Evolutionary conservation across 2,888 invertebrate genomes (phyloP).

Genomic region (Harpalus rubripes): DNA sequence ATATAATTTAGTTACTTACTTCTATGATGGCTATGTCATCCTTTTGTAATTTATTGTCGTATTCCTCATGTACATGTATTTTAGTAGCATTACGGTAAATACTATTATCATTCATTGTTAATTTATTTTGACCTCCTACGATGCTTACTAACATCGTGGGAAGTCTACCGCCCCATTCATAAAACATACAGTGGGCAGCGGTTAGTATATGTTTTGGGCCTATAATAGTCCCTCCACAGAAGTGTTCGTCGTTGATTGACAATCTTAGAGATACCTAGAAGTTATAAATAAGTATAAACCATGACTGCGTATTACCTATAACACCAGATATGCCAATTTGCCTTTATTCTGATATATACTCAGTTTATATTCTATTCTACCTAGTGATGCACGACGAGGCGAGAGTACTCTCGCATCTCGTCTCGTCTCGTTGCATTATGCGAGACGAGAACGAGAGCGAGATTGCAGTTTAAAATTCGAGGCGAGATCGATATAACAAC

Average conservation of each 20-base stretch:
- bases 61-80: constrained; percentile 70
- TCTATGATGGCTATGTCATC: constrained; percentile 72
- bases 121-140: constrained; percentile 70
- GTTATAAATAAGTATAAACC: background rate
- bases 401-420: too few species aligned
- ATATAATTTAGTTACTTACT: constrained; percentile 64
- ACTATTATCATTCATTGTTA: constrained; percentile 67
- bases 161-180: constrained; percentile 71
- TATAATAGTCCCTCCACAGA: constrained; percentile 72
- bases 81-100: constrained; percentile 70
- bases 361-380: too few species aligned
- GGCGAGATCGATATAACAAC: too few species aligned
- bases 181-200: constrained; percentile 72
- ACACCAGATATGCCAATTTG: too few species aligned
- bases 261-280: constrained; percentile 71
- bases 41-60: constrained; percentile 68
- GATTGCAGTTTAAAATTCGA: too few species aligned
- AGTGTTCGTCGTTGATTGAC: constrained; percentile 71
- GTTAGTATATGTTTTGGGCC: constrained; percentile 70
- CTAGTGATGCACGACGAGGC: too few species aligned
- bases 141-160: constrained; percentile 70
- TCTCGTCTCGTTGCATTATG: too few species aligned
- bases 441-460: too few species aligned
- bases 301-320: too few species aligned
- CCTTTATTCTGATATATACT: too few species aligned